Conservation (phyloP, 2,113 vertebrate genomes). For the Cyanoderma ruficeps region DNA sequence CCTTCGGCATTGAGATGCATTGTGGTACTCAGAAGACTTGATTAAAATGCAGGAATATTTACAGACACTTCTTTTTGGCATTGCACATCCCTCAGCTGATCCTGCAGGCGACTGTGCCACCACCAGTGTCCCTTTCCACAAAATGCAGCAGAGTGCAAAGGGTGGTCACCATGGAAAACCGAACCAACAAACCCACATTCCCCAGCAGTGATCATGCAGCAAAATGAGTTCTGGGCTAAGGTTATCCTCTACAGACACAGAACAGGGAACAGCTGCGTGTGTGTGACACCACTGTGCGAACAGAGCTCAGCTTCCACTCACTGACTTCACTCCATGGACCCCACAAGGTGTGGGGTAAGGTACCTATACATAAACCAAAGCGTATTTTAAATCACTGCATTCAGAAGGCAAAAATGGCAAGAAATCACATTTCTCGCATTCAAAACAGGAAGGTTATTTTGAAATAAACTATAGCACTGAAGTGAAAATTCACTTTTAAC, state of each 20-base stretch:
- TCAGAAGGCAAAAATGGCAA: not conserved
- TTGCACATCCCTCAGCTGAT: not conserved
- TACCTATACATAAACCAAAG: not conserved
- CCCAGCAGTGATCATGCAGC: not conserved
- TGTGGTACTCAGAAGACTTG: not conserved
- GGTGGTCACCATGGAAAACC: not conserved
- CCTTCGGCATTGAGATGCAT: not conserved
- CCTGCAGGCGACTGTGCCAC: fast-evolving
- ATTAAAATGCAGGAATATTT: not conserved
- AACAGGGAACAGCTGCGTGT: not conserved
- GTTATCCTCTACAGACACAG: not conserved
- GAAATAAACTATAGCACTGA: not conserved
- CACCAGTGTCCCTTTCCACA: not conserved
- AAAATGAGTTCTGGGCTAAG: not conserved
- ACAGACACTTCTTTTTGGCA: not conserved
- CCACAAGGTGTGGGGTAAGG: not conserved
- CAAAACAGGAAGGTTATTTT: not conserved
- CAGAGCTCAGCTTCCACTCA: not conserved
- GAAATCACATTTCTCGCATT: not conserved
- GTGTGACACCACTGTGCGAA: not conserved
- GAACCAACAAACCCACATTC: not conserved
- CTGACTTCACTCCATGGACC: not conserved
- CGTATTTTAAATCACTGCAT: not conserved
- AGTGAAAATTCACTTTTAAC: not conserved
- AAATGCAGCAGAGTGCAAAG: not conserved